A percentile compares a stretch with the other conserved stretches of the same genome.
phyloP scores from a whole-genome alignment of 2,797 vertebrate genomes.

The Manis pentadactyla region DNA sequence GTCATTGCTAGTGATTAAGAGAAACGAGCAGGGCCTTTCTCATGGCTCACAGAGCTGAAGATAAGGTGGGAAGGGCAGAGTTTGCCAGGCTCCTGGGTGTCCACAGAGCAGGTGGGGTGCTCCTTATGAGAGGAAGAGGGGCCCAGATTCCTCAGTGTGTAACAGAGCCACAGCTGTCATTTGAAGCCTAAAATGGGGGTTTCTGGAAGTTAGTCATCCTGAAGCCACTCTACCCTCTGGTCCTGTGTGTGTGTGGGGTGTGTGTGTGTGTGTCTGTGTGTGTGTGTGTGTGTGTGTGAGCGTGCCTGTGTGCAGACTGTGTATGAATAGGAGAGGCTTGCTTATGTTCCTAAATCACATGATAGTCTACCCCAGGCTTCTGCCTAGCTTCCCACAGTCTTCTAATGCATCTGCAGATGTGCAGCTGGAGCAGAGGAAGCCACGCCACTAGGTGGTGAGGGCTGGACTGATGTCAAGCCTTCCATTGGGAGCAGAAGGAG shows the following conservation, averaged over 20 bases:
- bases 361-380: background rate
- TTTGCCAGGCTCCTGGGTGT: background rate
- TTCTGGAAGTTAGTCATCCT: background rate
- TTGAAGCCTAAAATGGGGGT: background rate
- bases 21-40: constrained; percentile 12
- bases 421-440: too few relatives aligned
- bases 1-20: constrained; percentile 67
- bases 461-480: background rate
- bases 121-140: background rate
- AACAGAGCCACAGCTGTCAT: background rate
- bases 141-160: background rate
- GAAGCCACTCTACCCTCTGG: background rate
- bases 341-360: background rate
- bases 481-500: background rate
- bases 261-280: too few relatives aligned
- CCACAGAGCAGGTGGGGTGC: background rate
- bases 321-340: background rate
- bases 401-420: background rate
- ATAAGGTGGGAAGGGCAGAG: background rate
- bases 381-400: background rate
- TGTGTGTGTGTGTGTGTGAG: background rate
- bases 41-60: background rate
- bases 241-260: accelerated
- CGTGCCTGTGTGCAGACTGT: background rate
- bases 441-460: background rate